These are phyloP conservation scores for Caenorhabditis sp. DNA, from an alignment of 2,888 invertebrate genomes.

Conservation along the genomic window DNA sequence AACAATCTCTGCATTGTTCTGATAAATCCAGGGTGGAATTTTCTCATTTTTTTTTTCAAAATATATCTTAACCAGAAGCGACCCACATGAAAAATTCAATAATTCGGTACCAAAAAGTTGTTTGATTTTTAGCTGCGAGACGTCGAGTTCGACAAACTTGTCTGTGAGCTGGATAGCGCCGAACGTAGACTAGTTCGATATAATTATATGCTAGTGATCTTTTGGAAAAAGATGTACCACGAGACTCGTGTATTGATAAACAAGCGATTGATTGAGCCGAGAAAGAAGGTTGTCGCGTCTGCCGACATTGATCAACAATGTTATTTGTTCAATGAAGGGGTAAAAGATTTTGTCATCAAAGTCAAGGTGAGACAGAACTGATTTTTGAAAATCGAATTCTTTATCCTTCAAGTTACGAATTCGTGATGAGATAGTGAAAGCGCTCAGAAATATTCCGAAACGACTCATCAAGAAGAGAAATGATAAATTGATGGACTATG, in stretches of 20 bases:
- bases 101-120: neutral
- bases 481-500: conserved; percentile 67
- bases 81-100: too few species aligned
- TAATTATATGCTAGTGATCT: conserved; percentile 55
- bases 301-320: conserved; percentile 37
- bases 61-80: too few species aligned
- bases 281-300: conserved; percentile 37
- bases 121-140: conserved; percentile 44
- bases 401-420: conserved; percentile 30
- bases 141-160: conserved; percentile 54
- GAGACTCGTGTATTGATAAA: conserved; percentile 45
- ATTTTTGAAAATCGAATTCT: too few species aligned
- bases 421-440: conserved; percentile 51
- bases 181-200: conserved; percentile 58
- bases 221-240: conserved; percentile 49
- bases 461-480: conserved; percentile 64
- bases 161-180: conserved; percentile 54
- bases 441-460: conserved; percentile 53
- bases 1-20: too few species aligned
- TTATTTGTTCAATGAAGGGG: conserved; percentile 38
- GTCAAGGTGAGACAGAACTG: conserved; percentile 7
- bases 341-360: conserved; percentile 34
- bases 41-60: too few species aligned
- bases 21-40: too few species aligned
- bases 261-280: conserved; percentile 42